A percentile compares a stretch with the other conserved stretches of the same genome.
These are phyloP conservation scores for Takifugu flavidus DNA, from an alignment of 2,113 vertebrate genomes.

Conservation along the genomic window DNA sequence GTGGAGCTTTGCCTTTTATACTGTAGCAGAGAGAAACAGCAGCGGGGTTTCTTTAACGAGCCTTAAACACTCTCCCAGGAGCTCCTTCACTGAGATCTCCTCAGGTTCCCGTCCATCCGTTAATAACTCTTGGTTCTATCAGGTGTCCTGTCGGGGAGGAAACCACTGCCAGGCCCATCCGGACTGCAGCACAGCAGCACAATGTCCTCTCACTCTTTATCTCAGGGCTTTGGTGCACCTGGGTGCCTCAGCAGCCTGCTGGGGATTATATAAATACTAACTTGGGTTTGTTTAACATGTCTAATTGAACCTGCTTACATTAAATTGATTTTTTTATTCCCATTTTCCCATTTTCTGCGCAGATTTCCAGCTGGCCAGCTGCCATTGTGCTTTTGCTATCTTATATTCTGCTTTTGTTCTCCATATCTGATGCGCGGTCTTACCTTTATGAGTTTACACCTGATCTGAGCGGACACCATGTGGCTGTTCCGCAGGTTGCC, in stretches of 20 bases:
- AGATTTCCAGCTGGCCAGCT: background rate
- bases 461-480: constrained; percentile 90
- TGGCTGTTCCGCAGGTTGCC: constrained; percentile 90
- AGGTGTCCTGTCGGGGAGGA: constrained; percentile 21
- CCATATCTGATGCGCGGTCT: constrained; percentile 8
- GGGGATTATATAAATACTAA: constrained; percentile 45
- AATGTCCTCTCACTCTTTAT: constrained; percentile 28
- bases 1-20: no score
- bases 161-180: constrained; percentile 12
- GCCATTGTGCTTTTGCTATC: no score
- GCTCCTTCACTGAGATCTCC: constrained; percentile 5
- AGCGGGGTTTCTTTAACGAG: constrained; percentile 5
- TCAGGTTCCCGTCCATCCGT: constrained; percentile 6
- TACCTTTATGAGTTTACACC: constrained; percentile 91
- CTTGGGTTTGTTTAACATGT: constrained; percentile 38
- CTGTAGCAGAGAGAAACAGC: no score
- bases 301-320: constrained; percentile 6
- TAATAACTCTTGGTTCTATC: constrained; percentile 16
- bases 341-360: background rate
- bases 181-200: constrained; percentile 1
- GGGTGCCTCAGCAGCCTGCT: constrained; percentile 33
- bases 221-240: constrained; percentile 27
- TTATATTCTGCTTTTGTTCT: no score
- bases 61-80: constrained; percentile 13
- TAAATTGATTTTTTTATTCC: background rate